Evolutionary conservation across 2,888 invertebrate genomes (phyloP).

Genomic region (Isoperla grammatica): DNA sequence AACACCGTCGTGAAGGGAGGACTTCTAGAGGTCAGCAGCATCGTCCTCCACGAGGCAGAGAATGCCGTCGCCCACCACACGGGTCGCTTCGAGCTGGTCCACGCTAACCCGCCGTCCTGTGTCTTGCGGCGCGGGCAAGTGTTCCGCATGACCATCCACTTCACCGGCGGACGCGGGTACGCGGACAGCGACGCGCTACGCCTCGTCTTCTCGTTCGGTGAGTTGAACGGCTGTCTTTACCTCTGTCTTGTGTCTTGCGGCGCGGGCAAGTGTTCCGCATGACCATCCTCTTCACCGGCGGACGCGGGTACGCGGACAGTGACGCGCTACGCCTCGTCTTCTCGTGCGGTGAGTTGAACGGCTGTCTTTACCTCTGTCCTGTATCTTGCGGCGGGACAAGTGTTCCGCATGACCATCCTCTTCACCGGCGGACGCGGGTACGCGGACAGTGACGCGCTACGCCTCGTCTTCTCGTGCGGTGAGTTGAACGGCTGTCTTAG

Average conservation of each 20-base stretch:
- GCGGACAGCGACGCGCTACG: slow-evolving; percentile 58
- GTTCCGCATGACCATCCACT: slow-evolving; percentile 62
- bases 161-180: slow-evolving; percentile 54
- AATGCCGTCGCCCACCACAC: slow-evolving; percentile 67
- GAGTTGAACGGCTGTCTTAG: slow-evolving; percentile 35
- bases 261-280: slow-evolving; percentile 68
- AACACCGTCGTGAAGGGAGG: neutral
- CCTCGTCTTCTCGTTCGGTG: slow-evolving; percentile 62
- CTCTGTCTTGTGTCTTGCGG: slow-evolving; percentile 60
- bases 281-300: slow-evolving; percentile 55
- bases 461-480: slow-evolving; percentile 64
- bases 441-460: slow-evolving; percentile 56
- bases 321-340: slow-evolving; percentile 65
- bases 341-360: slow-evolving; percentile 52
- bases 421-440: slow-evolving; percentile 57
- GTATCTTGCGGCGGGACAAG: slow-evolving; percentile 68
- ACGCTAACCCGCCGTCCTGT: slow-evolving; percentile 57
- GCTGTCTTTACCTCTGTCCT: slow-evolving; percentile 50
- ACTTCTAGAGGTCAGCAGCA: slow-evolving; percentile 49
- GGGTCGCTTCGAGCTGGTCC: slow-evolving; percentile 60
- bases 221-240: slow-evolving; percentile 38
- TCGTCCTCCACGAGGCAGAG: slow-evolving; percentile 61
- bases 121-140: slow-evolving; percentile 67
- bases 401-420: slow-evolving; percentile 61
- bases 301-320: slow-evolving; percentile 53